phyloP scores from a whole-genome alignment of 2,113 vertebrate species.

The Hippoglossus stenolepis region DNA sequence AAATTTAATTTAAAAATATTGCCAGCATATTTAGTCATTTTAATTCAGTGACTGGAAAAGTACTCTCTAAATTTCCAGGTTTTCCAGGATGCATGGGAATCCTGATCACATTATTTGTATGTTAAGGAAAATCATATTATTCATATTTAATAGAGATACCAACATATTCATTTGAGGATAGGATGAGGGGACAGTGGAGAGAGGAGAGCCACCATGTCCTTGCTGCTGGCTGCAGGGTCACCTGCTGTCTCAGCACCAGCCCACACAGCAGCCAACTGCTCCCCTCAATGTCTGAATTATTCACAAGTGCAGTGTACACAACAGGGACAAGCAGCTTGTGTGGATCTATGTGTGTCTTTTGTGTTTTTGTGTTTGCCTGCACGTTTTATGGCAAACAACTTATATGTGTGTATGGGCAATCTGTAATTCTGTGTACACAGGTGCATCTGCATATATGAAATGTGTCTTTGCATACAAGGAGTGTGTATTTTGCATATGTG shows the following conservation, averaged over 20 bases:
- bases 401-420: conserved; percentile 2
- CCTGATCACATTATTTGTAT: too few relatives aligned
- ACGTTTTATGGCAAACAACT: conserved; percentile 24
- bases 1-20: too few relatives aligned
- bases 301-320: conserved; percentile 67
- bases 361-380: conserved; percentile 34
- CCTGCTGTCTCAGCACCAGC: conserved; percentile 77
- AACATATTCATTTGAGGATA: neutral
- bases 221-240: conserved; percentile 72
- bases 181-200: neutral
- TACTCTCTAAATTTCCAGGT: too few relatives aligned
- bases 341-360: conserved; percentile 42
- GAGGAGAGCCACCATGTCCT: conserved; percentile 57
- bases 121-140: too few relatives aligned
- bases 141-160: too few relatives aligned
- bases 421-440: neutral
- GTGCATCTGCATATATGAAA: neutral
- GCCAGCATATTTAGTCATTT: too few relatives aligned
- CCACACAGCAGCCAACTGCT: conserved; percentile 58
- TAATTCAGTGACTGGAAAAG: too few relatives aligned
- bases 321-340: conserved; percentile 53
- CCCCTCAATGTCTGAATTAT: conserved; percentile 78
- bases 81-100: too few relatives aligned
- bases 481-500: neutral
- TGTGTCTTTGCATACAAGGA: neutral